Conservation (phyloP, 2,797 vertebrate species). For the Florisuga fusca region DNA sequence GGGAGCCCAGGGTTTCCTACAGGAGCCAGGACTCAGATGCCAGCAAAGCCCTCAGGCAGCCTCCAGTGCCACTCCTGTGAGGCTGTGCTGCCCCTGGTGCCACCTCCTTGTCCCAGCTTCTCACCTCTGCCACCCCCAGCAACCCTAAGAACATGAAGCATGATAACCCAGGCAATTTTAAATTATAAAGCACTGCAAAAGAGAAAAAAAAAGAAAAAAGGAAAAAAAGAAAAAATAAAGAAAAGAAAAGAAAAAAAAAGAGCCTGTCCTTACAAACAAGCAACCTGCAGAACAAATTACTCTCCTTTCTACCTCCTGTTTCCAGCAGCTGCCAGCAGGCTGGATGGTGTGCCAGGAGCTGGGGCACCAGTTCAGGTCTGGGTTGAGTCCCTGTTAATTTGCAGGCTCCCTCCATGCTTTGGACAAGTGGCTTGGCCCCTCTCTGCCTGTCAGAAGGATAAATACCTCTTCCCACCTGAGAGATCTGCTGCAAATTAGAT, state of each 20-base stretch:
- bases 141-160: accelerated
- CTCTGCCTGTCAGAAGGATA: slow-evolving; percentile 32
- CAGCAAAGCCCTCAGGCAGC: background rate
- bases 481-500: slow-evolving; percentile 18
- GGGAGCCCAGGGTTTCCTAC: background rate
- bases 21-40: background rate
- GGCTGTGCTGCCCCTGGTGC: accelerated
- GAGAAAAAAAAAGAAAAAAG: background rate
- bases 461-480: slow-evolving; percentile 5
- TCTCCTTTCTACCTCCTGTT: background rate
- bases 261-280: background rate
- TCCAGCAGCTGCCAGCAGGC: slow-evolving; percentile 25
- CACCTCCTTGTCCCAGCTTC: background rate
- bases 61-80: background rate
- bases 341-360: background rate
- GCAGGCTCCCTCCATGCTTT: background rate
- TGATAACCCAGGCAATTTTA: background rate
- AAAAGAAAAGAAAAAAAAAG: background rate
- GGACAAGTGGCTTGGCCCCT: background rate
- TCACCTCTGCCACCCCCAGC: background rate
- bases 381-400: background rate
- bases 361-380: background rate
- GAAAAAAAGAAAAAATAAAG: background rate
- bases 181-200: background rate
- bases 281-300: background rate